These are phyloP conservation scores for Pseudotriccus pelzelni DNA, from an alignment of 2,797 vertebrate genomes.

Conservation along the genomic window DNA sequence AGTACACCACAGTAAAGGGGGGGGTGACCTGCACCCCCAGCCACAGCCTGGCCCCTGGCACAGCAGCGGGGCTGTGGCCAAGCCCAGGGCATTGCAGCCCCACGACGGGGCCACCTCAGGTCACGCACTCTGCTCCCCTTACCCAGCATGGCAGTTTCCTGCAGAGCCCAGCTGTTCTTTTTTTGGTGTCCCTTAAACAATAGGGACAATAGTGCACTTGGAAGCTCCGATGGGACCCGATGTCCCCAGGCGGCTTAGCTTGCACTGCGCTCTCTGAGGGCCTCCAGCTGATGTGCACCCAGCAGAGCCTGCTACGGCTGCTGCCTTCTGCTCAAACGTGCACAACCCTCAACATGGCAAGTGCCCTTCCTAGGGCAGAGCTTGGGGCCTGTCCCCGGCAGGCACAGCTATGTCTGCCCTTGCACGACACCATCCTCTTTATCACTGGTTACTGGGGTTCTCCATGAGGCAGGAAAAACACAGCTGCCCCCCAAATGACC, in stretches of 20 bases:
- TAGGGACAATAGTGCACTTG: not conserved
- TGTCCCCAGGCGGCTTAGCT: not conserved
- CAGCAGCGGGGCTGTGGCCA: not conserved
- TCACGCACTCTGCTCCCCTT: not conserved
- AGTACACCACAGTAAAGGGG: not conserved
- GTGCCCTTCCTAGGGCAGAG: not conserved
- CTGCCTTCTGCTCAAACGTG: not conserved
- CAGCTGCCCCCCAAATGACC: not conserved
- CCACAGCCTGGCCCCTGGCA: not conserved
- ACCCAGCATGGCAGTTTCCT: not conserved
- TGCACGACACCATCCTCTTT: not conserved
- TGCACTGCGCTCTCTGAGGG: not conserved
- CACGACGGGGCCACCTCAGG: not conserved
- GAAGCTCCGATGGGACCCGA: not conserved
- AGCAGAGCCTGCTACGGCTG: not conserved
- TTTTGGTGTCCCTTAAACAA: not conserved
- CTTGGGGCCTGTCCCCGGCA: not conserved
- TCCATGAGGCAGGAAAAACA: not conserved
- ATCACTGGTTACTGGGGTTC: not conserved
- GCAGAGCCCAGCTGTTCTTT: not conserved
- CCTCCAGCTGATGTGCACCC: not conserved
- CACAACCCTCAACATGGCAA: not conserved
- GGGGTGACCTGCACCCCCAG: not conserved
- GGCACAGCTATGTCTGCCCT: rapidly evolving
- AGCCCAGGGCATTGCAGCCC: not conserved